phyloP scores from a whole-genome alignment of 2,888 invertebrate species.

The Drosophila buzzatii region DNA sequence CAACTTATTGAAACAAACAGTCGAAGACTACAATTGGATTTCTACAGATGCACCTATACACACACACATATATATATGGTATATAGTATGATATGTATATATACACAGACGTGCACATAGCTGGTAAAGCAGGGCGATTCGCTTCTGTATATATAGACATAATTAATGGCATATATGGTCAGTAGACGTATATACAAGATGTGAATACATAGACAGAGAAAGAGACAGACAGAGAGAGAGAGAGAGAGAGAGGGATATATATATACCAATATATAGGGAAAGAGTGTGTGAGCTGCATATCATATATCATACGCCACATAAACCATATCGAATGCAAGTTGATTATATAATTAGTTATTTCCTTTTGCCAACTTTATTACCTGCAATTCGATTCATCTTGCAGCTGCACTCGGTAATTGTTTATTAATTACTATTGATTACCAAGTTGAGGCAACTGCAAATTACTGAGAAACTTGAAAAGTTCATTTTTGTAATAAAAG shows the following conservation, averaged over 20 bases:
- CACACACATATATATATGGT: background rate
- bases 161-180: slow-evolving; percentile 7
- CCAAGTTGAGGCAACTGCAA: background rate
- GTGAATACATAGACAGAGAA: background rate
- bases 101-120: background rate
- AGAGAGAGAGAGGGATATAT: background rate
- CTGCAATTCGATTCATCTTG: slow-evolving; percentile 1
- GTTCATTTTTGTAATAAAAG: background rate
- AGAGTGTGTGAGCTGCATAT: background rate
- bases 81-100: slow-evolving; percentile 7
- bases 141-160: slow-evolving; percentile 1
- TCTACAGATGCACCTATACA: background rate
- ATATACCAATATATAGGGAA: background rate
- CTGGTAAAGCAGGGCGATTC: slow-evolving; percentile 3
- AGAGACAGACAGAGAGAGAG: background rate
- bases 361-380: background rate
- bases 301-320: background rate
- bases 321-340: slow-evolving; percentile 1
- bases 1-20: slow-evolving; percentile 13
- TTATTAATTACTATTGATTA: slow-evolving; percentile 2
- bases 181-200: background rate
- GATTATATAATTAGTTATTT: slow-evolving; percentile 1
- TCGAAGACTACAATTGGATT: slow-evolving; percentile 35
- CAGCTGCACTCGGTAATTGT: slow-evolving; percentile 1
- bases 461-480: background rate